phyloP scores from a whole-genome alignment of 2,113 vertebrate species.

The Puffinus mauretanicus region DNA sequence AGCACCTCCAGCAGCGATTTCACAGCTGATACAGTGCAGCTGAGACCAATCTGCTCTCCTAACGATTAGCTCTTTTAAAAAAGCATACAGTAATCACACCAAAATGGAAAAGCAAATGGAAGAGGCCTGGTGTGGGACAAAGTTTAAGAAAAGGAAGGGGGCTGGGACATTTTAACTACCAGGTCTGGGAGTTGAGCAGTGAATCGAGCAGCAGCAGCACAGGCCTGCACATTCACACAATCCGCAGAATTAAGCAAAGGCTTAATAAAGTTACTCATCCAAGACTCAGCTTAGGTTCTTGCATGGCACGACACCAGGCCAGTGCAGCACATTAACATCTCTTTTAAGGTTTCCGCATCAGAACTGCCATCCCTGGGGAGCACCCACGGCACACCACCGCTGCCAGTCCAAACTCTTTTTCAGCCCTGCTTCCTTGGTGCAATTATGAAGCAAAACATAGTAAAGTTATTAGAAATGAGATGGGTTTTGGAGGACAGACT shows the following conservation, averaged over 20 bases:
- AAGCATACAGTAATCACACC: not conserved
- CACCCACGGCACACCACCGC: not conserved
- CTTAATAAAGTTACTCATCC: not conserved
- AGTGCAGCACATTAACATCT: accelerated
- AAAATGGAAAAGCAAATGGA: not conserved
- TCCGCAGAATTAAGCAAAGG: not conserved
- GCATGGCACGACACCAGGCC: not conserved
- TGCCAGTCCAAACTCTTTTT: not conserved
- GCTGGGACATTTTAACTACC: not conserved
- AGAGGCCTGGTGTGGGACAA: not conserved
- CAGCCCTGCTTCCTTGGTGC: accelerated
- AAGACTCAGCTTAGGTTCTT: not conserved
- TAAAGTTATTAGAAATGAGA: not conserved
- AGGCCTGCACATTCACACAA: not conserved
- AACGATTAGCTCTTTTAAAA: not conserved
- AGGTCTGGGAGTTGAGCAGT: not conserved
- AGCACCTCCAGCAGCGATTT: not conserved
- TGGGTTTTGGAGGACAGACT: not conserved
- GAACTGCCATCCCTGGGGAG: not conserved
- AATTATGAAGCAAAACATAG: not conserved
- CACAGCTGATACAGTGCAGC: not conserved
- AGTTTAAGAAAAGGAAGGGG: not conserved
- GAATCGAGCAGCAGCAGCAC: not conserved
- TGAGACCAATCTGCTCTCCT: not conserved
- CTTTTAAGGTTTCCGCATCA: not conserved